Evolutionary conservation across 2,797 vertebrate genomes (phyloP), one percentile per base, ranked within the genome.

Genomic region (Cyclopterus lumpus): DNA sequence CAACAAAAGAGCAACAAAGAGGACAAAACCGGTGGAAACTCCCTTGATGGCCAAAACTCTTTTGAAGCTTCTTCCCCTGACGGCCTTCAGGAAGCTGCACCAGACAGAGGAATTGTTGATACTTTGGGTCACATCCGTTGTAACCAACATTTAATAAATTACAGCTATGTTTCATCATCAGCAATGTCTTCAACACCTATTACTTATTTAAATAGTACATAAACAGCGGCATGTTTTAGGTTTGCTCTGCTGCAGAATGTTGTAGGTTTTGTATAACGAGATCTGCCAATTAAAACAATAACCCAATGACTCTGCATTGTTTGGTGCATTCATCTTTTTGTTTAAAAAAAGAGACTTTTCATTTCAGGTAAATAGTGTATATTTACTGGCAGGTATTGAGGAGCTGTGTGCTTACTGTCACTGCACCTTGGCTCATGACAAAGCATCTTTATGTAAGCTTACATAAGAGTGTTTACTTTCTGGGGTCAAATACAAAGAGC

Each of bases 61-160:
- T 90, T 89, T 88, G 83, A 90, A 85, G 82, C 71, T 81, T 36
- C 71, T 81, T 36, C 66, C 22, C 36, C 70, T 66, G 62, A 70
- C 63, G 55, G 86, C 72, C 78, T 55, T 61, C 38, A 73, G 79
- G 81, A 88, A 64, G 55, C 53, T 48, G 53, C 42, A 70, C 49
- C 54, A 24, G 53, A 68, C 38, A 22, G 64, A 62, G 76, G 77
- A 84, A 77, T 10, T 30, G 53, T 67, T 77, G 9, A 57, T 44
- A 54, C 51, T 60, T 63, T 2, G 8, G 16, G 61, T 64, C 16
- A 46, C n/a, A 64, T 82, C 24, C 7, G 7, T 32, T 73, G 72
- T 59, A 42, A 28, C 16, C 2, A 55, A 48, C 53, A 49, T 36
- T 32, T 46, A 57, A 73, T 60, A 60, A 54, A 81, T 54, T 42